Conservation (phyloP, 1,140 invertebrate genomes). For the Hyles euphorbiae region DNA sequence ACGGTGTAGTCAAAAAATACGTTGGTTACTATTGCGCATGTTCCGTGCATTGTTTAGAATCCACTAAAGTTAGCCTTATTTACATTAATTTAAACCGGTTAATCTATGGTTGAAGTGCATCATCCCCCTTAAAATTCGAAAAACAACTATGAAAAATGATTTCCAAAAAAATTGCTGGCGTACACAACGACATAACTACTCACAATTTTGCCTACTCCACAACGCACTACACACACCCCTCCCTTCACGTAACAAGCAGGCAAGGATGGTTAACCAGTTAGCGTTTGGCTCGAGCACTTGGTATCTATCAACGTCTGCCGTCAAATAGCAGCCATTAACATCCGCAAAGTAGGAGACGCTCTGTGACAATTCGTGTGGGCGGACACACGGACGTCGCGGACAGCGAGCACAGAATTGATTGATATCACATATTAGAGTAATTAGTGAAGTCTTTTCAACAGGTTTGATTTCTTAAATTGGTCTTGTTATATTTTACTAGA, state of each 20-base stretch:
- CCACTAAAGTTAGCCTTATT: too few species aligned
- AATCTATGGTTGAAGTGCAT: too few species aligned
- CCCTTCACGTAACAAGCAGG: constrained; percentile 17
- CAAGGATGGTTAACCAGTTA: constrained; percentile 54
- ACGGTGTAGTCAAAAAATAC: too few species aligned
- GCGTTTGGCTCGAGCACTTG: constrained; percentile 34
- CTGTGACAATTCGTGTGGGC: constrained; percentile 36
- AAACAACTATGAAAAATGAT: background rate
- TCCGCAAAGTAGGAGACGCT: constrained; percentile 37
- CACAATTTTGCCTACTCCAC: background rate
- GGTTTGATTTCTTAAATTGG: too few species aligned
- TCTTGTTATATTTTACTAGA: too few species aligned
- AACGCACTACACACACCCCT: background rate
- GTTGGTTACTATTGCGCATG: background rate
- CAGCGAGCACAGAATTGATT: background rate
- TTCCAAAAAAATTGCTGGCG: too few species aligned
- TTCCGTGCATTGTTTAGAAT: background rate
- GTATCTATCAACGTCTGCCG: constrained; percentile 61
- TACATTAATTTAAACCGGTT: too few species aligned
- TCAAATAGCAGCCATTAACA: constrained; percentile 67
- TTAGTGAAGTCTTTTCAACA: too few species aligned
- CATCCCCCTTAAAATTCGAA: background rate
- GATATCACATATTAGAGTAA: too few species aligned
- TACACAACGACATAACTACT: background rate
- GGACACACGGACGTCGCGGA: constrained; percentile 12